These are phyloP conservation scores for Hippocampus abdominalis DNA, from an alignment of 2,113 vertebrate genomes.

Conservation along the genomic window DNA sequence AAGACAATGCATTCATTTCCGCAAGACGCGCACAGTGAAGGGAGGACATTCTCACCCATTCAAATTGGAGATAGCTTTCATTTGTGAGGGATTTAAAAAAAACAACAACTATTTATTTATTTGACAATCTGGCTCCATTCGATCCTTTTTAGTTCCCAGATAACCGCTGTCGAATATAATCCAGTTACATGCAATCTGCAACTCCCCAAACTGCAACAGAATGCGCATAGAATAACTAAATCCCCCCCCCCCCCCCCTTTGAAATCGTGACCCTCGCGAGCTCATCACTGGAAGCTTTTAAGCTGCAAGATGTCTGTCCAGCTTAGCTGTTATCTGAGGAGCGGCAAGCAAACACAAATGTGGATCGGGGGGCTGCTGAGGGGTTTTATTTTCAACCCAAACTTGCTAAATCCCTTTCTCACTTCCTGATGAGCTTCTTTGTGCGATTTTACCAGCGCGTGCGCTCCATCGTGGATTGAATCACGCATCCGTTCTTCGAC, in stretches of 20 bases:
- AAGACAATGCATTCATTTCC: background rate
- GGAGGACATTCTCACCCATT: background rate
- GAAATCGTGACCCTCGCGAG: conserved; percentile 20
- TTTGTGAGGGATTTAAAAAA: conserved; percentile 1
- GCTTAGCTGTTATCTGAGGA: conserved; percentile 33
- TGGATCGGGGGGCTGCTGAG: conserved; percentile 7
- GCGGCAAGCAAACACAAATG: conserved; percentile 10
- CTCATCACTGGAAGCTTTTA: conserved; percentile 37
- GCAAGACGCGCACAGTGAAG: background rate
- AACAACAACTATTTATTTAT: background rate
- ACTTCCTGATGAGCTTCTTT: conserved; percentile 6
- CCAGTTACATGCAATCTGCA: conserved; percentile 28
- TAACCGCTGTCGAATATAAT: conserved; percentile 19
- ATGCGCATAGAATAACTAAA: conserved; percentile 20
- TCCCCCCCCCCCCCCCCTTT: conserved; percentile 15
- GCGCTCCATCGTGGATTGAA: conserved; percentile 2
- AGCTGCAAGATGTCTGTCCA: conserved; percentile 38
- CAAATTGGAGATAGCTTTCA: conserved; percentile 5
- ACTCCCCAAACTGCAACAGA: conserved; percentile 29
- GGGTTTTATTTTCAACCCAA: conserved; percentile 19
- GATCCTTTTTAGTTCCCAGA: conserved; percentile 8
- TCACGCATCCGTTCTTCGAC: conserved; percentile 20
- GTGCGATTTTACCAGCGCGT: background rate
- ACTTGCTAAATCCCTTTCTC: background rate
- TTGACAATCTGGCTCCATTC: background rate